These are phyloP conservation scores for Stenichneumon culpator DNA, from an alignment of 2,888 invertebrate genomes.

Conservation along the genomic window DNA sequence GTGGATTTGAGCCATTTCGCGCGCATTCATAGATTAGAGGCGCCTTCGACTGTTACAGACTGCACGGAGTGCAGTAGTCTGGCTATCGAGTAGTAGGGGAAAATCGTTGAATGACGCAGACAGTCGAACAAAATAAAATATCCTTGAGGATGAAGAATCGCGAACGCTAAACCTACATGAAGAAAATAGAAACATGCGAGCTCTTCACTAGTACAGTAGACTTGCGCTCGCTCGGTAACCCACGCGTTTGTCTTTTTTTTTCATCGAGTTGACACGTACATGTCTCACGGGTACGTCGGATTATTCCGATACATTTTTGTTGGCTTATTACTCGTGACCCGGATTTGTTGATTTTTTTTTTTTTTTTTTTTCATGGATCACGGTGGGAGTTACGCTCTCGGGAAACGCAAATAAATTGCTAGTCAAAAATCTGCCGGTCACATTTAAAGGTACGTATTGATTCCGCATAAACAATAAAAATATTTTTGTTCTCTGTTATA, in stretches of 20 bases:
- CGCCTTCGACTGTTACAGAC: not conserved
- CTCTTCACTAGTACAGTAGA: slow-evolving; percentile 32
- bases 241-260: not conserved
- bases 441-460: not conserved
- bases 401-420: not conserved
- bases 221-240: slow-evolving; percentile 27
- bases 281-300: not conserved
- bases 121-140: slow-evolving; percentile 34
- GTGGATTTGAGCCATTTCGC: not conserved
- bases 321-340: not conserved
- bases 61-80: not conserved
- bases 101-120: not conserved
- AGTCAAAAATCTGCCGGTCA: not conserved
- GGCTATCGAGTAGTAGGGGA: not conserved
- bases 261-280: not conserved
- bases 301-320: not conserved
- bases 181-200: slow-evolving; percentile 20
- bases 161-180: slow-evolving; percentile 47
- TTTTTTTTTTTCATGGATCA: not conserved
- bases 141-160: slow-evolving; percentile 46
- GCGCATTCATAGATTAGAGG: not conserved
- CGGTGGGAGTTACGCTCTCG: not conserved
- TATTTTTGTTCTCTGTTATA: not conserved
- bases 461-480: not conserved
- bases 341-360: not conserved